Percentiles rank a stretch among this genome's conserved stretches.
phyloP scores from a whole-genome alignment of 2,113 vertebrate genomes.

The Columbina picui region DNA sequence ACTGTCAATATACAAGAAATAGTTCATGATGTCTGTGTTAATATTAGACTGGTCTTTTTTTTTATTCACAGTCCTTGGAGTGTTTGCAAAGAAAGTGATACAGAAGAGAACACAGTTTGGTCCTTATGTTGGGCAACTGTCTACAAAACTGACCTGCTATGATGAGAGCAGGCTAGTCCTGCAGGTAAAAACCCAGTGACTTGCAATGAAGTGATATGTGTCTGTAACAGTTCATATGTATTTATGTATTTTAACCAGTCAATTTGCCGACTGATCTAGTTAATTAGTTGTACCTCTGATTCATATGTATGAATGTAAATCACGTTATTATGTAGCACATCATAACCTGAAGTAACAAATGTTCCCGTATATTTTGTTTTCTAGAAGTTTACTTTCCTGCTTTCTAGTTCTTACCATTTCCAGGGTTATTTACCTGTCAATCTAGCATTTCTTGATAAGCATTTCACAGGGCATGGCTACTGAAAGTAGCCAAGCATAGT shows the following conservation, averaged over 20 bases:
- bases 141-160: conserved; percentile 61
- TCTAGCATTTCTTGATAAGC: neutral
- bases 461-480: neutral
- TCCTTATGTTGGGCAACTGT: conserved; percentile 68
- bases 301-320: neutral
- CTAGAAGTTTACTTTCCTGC: neutral
- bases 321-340: neutral
- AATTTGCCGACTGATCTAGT: neutral
- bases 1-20: neutral
- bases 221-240: neutral
- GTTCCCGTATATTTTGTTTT: neutral
- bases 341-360: neutral
- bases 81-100: conserved; percentile 70
- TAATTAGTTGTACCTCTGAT: neutral
- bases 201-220: neutral
- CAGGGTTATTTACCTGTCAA: neutral
- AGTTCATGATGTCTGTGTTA: neutral
- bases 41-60: conserved; percentile 9
- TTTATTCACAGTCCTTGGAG: conserved; percentile 60
- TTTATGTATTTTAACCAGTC: neutral
- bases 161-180: conserved; percentile 69
- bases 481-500: neutral
- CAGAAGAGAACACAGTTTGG: conserved; percentile 71
- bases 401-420: neutral
- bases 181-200: conserved; percentile 45